These are phyloP conservation scores for Notospermus geniculatus DNA, from an alignment of 1,140 invertebrate genomes.

Conservation along the genomic window DNA sequence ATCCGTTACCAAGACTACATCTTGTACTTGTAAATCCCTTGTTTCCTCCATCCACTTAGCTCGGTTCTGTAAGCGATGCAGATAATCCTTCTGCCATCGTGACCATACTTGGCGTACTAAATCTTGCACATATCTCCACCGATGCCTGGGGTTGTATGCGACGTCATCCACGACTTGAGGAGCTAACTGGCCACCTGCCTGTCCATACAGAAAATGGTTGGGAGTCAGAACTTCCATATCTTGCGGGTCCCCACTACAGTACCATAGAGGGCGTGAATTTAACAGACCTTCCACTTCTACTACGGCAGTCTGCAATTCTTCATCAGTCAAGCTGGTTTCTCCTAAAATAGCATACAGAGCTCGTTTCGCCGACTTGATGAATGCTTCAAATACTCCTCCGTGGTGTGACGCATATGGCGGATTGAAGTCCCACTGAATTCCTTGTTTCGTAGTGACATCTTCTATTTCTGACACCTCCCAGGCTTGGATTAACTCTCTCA, in stretches of 20 bases:
- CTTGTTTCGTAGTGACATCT: not conserved
- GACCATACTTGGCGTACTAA: conserved; percentile 16
- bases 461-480: not conserved
- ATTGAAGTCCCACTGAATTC: conserved; percentile 5
- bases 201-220: conserved; percentile 31
- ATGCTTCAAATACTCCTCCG: conserved; percentile 15
- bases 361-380: conserved; percentile 16
- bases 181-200: conserved; percentile 8
- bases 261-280: conserved; percentile 31
- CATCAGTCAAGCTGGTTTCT: conserved; percentile 1
- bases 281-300: conserved; percentile 26
- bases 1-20: too few relatives aligned
- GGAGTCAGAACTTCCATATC: conserved; percentile 36
- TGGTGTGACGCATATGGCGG: conserved; percentile 15
- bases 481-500: not conserved
- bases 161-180: conserved; percentile 1
- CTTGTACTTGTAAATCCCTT: conserved; percentile 2
- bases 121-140: conserved; percentile 16
- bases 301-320: conserved; percentile 23
- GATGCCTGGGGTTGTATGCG: not conserved
- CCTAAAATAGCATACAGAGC: conserved; percentile 6
- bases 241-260: conserved; percentile 20
- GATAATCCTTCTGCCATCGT: conserved; percentile 14
- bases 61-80: not conserved
- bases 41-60: conserved; percentile 7